These are phyloP conservation scores for Eristalinus aeneus DNA, from an alignment of 2,888 invertebrate species.

Conservation along the genomic window DNA sequence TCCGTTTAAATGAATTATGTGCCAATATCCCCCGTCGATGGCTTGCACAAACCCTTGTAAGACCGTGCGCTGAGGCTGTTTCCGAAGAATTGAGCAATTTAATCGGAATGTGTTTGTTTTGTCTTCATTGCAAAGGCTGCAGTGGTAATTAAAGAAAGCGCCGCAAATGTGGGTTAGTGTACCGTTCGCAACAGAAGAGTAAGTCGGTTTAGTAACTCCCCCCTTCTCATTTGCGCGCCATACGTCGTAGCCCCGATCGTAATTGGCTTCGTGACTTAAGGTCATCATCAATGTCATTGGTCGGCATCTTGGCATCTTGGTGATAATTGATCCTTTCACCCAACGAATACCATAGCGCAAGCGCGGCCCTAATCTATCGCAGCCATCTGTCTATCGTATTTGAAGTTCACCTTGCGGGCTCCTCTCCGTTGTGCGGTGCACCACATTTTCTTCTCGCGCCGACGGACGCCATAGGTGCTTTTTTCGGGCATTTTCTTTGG, in stretches of 20 bases:
- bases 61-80: neutral
- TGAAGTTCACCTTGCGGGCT: conserved; percentile 54
- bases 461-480: neutral
- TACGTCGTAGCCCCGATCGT: neutral
- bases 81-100: conserved; percentile 52
- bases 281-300: conserved; percentile 32
- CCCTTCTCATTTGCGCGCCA: neutral
- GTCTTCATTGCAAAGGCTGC: conserved; percentile 13
- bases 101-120: conserved; percentile 44
- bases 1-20: conserved; percentile 69
- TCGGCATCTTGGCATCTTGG: conserved; percentile 45
- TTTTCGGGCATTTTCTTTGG: conserved; percentile 1
- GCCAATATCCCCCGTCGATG: conserved; percentile 66
- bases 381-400: neutral
- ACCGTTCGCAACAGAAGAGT: conserved; percentile 41
- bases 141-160: conserved; percentile 15
- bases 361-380: neutral
- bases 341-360: neutral
- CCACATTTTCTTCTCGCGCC: neutral
- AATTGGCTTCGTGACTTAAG: conserved; percentile 62
- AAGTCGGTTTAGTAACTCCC: neutral
- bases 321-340: conserved; percentile 69
- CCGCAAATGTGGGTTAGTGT: conserved; percentile 47
- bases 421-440: neutral
- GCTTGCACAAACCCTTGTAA: conserved; percentile 48